Percentiles rank a stretch among this genome's conserved stretches.
Conservation (phyloP, 2,113 vertebrate species). For the Scartelaos histophorus region DNA sequence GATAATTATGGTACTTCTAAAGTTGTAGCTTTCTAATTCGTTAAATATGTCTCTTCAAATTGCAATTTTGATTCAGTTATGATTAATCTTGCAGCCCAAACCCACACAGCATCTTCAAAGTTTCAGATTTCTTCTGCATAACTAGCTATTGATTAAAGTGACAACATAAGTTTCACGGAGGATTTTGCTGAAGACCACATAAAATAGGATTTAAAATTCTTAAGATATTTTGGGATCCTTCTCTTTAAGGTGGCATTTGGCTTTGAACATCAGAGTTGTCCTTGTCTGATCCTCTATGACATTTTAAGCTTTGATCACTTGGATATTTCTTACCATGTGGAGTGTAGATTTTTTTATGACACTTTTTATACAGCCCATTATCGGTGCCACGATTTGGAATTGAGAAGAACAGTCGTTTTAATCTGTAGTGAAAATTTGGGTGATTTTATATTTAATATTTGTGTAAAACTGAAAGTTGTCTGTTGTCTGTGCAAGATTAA, state of each 20-base stretch:
- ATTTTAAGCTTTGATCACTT: slow-evolving; percentile 6
- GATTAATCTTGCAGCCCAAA: background rate
- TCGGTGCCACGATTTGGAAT: too few relatives aligned
- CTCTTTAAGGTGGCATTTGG: slow-evolving; percentile 13
- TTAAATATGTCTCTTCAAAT: too few relatives aligned
- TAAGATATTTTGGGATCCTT: slow-evolving; percentile 11
- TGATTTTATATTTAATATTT: too few relatives aligned
- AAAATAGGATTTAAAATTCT: slow-evolving; percentile 60
- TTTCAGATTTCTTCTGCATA: slow-evolving; percentile 10
- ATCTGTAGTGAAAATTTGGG: too few relatives aligned
- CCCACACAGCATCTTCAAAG: background rate
- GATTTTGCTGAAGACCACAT: slow-evolving; percentile 36
- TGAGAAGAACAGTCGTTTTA: too few relatives aligned
- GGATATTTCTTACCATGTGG: slow-evolving; percentile 9
- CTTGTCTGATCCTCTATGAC: slow-evolving; percentile 1
- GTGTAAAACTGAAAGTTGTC: too few relatives aligned
- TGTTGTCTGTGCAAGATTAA: too few relatives aligned
- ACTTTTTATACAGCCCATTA: background rate
- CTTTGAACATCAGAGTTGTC: slow-evolving; percentile 24
- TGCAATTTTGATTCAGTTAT: too few relatives aligned
- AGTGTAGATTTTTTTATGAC: background rate
- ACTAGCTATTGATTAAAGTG: slow-evolving; percentile 50
- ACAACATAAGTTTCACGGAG: slow-evolving; percentile 56
- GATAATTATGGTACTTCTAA: too few relatives aligned
- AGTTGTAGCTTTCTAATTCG: too few relatives aligned